These are phyloP conservation scores for Iselma pallidipennis DNA, from an alignment of 2,888 invertebrate species.

Conservation along the genomic window DNA sequence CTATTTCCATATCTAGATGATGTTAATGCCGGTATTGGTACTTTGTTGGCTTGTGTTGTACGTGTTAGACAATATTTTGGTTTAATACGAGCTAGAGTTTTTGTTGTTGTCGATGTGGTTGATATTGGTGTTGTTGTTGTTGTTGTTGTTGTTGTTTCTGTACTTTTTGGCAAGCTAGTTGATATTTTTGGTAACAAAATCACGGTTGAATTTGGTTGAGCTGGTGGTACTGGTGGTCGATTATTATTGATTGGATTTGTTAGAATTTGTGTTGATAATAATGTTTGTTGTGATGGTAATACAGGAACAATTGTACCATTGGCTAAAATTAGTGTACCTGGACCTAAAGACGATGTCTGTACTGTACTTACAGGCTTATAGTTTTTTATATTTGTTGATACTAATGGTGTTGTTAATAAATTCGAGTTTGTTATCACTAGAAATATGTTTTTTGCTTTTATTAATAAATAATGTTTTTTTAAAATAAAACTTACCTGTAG, in stretches of 20 bases:
- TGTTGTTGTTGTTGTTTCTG: conserved; percentile 1
- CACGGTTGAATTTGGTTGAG: conserved; percentile 36
- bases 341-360: conserved; percentile 39
- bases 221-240: conserved; percentile 24
- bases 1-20: conserved; percentile 43
- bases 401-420: conserved; percentile 42
- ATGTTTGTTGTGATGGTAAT: conserved; percentile 35
- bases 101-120: conserved; percentile 4
- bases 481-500: conserved; percentile 27
- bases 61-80: conserved; percentile 45
- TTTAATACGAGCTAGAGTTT: conserved; percentile 22
- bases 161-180: neutral
- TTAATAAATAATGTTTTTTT: too few species aligned
- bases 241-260: too few species aligned
- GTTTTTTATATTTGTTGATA: conserved; percentile 42
- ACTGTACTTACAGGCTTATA: conserved; percentile 27
- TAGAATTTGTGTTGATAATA: conserved; percentile 28
- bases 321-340: conserved; percentile 52
- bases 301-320: conserved; percentile 52
- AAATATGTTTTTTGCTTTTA: too few species aligned
- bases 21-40: conserved; percentile 54
- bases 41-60: conserved; percentile 54
- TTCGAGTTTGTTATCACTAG: conserved; percentile 45
- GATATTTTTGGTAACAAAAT: conserved; percentile 23
- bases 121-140: conserved; percentile 1